Evolutionary conservation across 2,797 vertebrate species (phyloP).

Genomic region (Poeciliopsis gracilis): DNA sequence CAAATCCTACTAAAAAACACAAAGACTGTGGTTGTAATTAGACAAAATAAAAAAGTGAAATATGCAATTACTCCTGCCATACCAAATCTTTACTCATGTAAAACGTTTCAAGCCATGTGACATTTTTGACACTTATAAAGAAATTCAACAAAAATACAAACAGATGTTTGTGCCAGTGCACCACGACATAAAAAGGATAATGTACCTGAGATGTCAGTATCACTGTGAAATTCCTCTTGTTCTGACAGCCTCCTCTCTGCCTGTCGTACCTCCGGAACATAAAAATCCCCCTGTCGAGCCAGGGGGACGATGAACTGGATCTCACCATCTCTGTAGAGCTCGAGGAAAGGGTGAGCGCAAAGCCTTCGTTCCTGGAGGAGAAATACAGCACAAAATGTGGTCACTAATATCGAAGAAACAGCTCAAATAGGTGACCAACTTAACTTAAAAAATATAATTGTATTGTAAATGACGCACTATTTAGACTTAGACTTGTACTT

Average conservation of each 20-base stretch:
- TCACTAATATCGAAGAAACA: background rate
- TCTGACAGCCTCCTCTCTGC: slow-evolving; percentile 78
- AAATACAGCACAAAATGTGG: background rate
- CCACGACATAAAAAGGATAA: slow-evolving; percentile 1
- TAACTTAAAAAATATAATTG: background rate
- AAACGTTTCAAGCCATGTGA: background rate
- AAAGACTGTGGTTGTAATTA: background rate
- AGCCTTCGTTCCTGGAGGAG: slow-evolving; percentile 88
- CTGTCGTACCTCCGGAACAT: slow-evolving; percentile 89
- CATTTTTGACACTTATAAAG: background rate
- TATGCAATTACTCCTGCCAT: background rate
- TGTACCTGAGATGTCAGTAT: slow-evolving; percentile 88
- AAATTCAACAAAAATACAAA: background rate
- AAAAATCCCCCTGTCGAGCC: slow-evolving; percentile 92
- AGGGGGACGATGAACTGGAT: slow-evolving; percentile 91
- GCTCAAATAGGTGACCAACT: background rate
- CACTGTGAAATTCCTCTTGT: slow-evolving; percentile 72
- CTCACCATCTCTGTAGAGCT: slow-evolving; percentile 88
- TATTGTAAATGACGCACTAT: background rate
- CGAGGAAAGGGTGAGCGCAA: slow-evolving; percentile 90
- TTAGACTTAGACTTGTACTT: no score
- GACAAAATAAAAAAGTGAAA: background rate
- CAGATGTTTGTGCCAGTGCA: background rate
- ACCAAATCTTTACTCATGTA: background rate
- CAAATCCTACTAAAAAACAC: background rate